Evolutionary conservation across 2,797 vertebrate genomes (phyloP).

Genomic region (Acanthornis magna): DNA sequence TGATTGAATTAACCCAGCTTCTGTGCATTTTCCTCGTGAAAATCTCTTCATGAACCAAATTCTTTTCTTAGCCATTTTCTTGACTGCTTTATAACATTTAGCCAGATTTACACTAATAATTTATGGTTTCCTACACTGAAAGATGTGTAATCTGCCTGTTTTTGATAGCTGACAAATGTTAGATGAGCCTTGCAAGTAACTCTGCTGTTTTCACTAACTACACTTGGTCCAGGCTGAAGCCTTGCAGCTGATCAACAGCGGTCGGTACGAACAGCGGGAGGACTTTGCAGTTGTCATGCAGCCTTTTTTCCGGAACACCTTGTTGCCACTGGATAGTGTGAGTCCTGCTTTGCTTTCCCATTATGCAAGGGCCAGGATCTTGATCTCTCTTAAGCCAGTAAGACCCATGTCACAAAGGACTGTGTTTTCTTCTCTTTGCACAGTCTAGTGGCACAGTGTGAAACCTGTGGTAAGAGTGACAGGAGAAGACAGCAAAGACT

Average conservation of each 20-base stretch:
- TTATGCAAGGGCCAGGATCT: not conserved
- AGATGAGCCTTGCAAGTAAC: not conserved
- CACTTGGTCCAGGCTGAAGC: constrained; percentile 16
- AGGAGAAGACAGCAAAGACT: not conserved
- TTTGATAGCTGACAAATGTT: not conserved
- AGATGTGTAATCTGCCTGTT: not conserved
- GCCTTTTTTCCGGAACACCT: constrained; percentile 84
- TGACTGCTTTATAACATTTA: not conserved
- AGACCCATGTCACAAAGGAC: not conserved
- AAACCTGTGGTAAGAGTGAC: not conserved
- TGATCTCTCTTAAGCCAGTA: not conserved
- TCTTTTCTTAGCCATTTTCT: not conserved
- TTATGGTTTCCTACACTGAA: not conserved
- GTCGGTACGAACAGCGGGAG: constrained; percentile 77
- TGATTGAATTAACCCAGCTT: not conserved
- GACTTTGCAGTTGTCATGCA: constrained; percentile 87
- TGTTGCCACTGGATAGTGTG: constrained; percentile 81
- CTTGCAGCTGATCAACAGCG: constrained; percentile 64
- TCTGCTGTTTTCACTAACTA: not conserved
- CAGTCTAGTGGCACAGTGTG: not conserved
- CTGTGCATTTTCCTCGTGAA: not conserved
- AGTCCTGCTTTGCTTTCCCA: constrained; percentile 32
- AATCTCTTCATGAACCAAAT: not conserved
- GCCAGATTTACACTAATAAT: not conserved
- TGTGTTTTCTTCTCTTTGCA: not conserved